Evolutionary conservation across 2,888 invertebrate genomes (phyloP), one percentile per base, ranked within the genome.

Genomic region (Amiota minor): DNA sequence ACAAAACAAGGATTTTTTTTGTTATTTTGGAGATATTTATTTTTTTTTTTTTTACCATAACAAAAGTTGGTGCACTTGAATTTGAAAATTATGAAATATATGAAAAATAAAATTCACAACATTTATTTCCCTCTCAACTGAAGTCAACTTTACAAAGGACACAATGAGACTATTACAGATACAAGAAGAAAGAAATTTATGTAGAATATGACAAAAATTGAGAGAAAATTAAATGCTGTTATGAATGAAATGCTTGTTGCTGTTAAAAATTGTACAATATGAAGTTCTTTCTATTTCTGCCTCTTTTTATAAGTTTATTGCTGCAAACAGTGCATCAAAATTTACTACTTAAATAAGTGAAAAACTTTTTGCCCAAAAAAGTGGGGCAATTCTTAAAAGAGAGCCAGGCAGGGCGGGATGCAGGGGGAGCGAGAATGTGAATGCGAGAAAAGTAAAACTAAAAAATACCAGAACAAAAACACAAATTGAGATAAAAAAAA

Each of bases 321-420:
- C 53, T 53, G 68, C 72, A 72, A 74, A 35, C 71, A 75, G 77
- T 79, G 82, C 79, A 78, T 76, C 72, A 72, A 81, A 84, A 79
- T 81, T 81, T 83, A 78, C 83, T 78, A 86, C 82, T 86, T 81
- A 83, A 86, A 86, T 84, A 78, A 83, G 76, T 78, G 78, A 75
- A 84, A 83, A 86, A 84, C 64, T 74, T 35, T 35, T 35, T 35
- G 35, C 4, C 6, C 35, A 35, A 35, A 35, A 35, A 35, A 67
- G 18, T 67, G 16, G 12, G 47, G 20, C 2, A 18, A 49, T 14
- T 18, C n/a, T 49, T 47, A 65, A 47, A 12, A 10, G 20, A 10
- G 23, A 59, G 59, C 9, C 18, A 18, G 18, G 59, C 2, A 18
- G 59, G 20, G 23, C 23, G 10, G 20, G 11, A 59, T 56, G 4